Conservation (phyloP, 2,113 vertebrate genomes). For the Aptenodytes patagonicus region DNA sequence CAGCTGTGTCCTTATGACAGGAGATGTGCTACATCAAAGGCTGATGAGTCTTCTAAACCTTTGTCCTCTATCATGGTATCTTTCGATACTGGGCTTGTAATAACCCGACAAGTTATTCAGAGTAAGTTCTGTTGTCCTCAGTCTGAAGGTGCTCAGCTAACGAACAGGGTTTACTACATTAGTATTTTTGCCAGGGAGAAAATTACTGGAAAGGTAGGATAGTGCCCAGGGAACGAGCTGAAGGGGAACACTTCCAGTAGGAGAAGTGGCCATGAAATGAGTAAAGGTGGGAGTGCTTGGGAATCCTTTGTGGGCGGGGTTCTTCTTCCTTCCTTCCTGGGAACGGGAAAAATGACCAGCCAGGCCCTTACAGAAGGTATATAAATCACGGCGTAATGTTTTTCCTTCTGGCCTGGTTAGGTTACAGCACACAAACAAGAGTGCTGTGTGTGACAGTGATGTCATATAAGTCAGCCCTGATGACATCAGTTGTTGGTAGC, state of each 20-base stretch:
- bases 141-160: neutral
- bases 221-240: neutral
- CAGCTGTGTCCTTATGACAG: neutral
- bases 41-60: neutral
- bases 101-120: neutral
- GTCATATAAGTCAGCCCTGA: neutral
- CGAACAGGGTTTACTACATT: neutral
- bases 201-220: neutral
- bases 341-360: neutral
- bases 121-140: neutral
- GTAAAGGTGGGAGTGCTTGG: neutral
- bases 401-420: neutral
- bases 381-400: neutral
- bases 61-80: neutral
- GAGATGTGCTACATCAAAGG: neutral
- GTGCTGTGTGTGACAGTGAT: neutral
- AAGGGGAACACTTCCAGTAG: neutral
- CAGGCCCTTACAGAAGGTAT: neutral
- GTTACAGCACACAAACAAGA: neutral
- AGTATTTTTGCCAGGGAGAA: neutral
- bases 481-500: neutral
- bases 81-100: neutral
- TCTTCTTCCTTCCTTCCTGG: neutral
- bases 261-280: neutral
- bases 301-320: neutral